Evolutionary conservation across 2,113 vertebrate species (phyloP).

Genomic region (Neomonachus schauinslandi): DNA sequence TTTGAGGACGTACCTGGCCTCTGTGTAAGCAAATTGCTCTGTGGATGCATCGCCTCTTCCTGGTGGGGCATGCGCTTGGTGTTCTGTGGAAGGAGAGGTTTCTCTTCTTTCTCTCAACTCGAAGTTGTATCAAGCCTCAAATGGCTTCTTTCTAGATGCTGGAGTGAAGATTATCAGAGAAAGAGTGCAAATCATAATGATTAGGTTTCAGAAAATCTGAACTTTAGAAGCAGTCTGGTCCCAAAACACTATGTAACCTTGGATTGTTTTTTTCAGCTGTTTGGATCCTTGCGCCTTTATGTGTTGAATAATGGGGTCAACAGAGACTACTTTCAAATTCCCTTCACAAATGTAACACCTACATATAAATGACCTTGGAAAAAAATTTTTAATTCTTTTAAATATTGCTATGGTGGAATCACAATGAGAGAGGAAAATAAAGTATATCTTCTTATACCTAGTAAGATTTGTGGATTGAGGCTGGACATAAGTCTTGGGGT

Average conservation of each 20-base stretch:
- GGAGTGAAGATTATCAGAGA: not conserved
- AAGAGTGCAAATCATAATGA: not conserved
- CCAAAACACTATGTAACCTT: not conserved
- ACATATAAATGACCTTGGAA: not conserved
- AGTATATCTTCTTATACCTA: not conserved
- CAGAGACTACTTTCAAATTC: not conserved
- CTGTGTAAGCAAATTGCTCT: fast-evolving
- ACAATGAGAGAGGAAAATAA: not conserved
- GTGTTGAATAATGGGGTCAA: not conserved
- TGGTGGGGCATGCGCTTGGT: not conserved
- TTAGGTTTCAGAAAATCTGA: not conserved
- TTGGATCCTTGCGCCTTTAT: not conserved
- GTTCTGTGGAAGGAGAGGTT: not conserved
- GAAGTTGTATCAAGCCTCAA: not conserved
- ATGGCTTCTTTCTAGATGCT: not conserved
- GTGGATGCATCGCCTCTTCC: not conserved
- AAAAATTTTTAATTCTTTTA: not conserved
- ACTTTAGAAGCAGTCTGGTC: not conserved
- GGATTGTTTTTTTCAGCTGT: not conserved
- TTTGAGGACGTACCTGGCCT: not conserved
- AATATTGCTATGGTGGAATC: not conserved
- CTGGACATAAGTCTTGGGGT: not conserved
- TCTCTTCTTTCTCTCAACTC: not conserved
- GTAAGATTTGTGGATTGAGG: not conserved
- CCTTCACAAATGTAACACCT: not conserved